Conservation (phyloP, 2,888 invertebrate genomes). For the Pardosa pseudoannulata region DNA sequence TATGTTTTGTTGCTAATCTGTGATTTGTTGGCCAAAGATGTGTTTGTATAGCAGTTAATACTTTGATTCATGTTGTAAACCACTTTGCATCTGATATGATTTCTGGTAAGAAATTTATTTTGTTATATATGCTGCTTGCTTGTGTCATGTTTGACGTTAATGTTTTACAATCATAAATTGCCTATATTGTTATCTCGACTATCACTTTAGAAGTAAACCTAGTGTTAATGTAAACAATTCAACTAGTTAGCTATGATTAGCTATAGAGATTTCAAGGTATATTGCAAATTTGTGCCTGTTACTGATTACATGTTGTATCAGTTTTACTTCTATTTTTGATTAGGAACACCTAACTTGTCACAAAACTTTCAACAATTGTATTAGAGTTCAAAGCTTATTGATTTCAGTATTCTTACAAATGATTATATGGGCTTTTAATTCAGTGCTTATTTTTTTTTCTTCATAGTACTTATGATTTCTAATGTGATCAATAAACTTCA, state of each 20-base stretch:
- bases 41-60: not conserved
- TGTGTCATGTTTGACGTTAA: not conserved
- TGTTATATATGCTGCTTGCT: not conserved
- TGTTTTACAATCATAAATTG: conserved; percentile 4
- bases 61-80: not conserved
- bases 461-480: not conserved
- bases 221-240: not conserved
- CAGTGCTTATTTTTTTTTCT: not conserved
- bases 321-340: not conserved
- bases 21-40: too few relatives aligned
- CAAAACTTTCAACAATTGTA: not conserved
- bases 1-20: too few relatives aligned
- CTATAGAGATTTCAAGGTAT: not conserved
- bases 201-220: not conserved
- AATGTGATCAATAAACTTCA: conserved; percentile 6
- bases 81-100: not conserved
- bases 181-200: conserved; percentile 3
- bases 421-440: not conserved
- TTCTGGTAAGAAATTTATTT: not conserved
- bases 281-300: not conserved
- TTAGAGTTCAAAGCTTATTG: not conserved
- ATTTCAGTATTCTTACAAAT: not conserved
- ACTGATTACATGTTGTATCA: not conserved
- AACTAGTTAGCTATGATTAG: not conserved
- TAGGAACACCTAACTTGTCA: not conserved